Evolutionary conservation across 2,797 vertebrate genomes (phyloP).

Genomic region (Tapirus indicus): DNA sequence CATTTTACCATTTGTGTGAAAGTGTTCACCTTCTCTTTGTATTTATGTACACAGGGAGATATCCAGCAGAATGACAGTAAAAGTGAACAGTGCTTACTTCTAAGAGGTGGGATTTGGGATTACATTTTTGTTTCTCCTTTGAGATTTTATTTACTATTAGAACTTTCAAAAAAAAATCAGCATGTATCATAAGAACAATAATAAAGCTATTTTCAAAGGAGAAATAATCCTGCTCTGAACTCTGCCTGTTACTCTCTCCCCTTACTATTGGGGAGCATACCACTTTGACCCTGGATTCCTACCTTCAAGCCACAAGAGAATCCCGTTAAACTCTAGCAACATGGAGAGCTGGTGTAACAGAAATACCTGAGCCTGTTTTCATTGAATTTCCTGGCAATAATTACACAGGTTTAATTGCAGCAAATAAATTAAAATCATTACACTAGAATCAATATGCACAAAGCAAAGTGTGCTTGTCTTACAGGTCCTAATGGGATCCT

Average conservation of each 20-base stretch:
- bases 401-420: conserved; percentile 75
- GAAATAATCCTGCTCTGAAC: neutral
- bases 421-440: conserved; percentile 73
- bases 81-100: neutral
- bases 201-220: conserved; percentile 33
- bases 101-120: neutral
- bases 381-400: conserved; percentile 63
- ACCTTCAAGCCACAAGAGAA: neutral
- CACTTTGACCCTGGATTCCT: neutral
- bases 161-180: neutral
- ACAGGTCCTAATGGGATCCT: conserved; percentile 30
- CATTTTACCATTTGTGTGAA: neutral
- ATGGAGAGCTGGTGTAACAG: neutral
- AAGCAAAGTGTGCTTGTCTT: conserved; percentile 57
- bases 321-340: neutral
- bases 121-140: neutral
- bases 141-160: conserved; percentile 16
- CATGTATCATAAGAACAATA: neutral
- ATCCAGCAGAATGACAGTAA: neutral
- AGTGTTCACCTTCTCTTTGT: neutral
- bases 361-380: conserved; percentile 24
- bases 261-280: neutral
- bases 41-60: neutral
- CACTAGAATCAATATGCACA: conserved; percentile 60
- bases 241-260: neutral